Conservation (phyloP, 30 jellyfish, hydroid and myxozoan species). For the Haliclystus octoradiatus region DNA sequence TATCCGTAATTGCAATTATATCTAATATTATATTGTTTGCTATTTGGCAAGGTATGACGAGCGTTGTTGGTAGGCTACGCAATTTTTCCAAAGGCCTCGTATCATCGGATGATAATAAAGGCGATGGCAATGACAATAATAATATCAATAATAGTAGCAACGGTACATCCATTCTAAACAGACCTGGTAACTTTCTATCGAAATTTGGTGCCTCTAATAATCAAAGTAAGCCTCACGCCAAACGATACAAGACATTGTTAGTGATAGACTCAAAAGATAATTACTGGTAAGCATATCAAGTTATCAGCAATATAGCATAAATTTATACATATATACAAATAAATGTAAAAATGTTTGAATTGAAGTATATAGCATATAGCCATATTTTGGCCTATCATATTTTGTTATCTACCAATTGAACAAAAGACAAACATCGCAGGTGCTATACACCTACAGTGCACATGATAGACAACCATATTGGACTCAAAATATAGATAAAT, state of each 20-base stretch:
- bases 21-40: no score
- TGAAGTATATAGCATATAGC: no score
- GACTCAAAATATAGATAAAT: no score
- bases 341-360: no score
- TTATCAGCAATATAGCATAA: neutral
- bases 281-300: conserved; percentile 53
- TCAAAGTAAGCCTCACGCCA: conserved; percentile 32
- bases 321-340: no score
- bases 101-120: conserved; percentile 26
- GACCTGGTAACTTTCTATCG: conserved; percentile 48
- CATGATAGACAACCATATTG: no score
- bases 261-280: conserved; percentile 69
- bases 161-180: conserved; percentile 5
- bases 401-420: no score
- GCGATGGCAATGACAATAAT: neutral
- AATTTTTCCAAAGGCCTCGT: conserved; percentile 33
- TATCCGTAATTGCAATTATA: no score
- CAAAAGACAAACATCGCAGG: no score
- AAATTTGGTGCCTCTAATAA: conserved; percentile 52
- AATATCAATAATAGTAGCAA: conserved; percentile 12
- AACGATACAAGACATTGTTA: conserved; percentile 52
- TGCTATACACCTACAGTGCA: no score
- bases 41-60: conserved; percentile 53
- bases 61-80: conserved; percentile 54
- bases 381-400: no score